Conservation (phyloP, 2,797 vertebrate species). For the Urosaurus nigricauda region DNA sequence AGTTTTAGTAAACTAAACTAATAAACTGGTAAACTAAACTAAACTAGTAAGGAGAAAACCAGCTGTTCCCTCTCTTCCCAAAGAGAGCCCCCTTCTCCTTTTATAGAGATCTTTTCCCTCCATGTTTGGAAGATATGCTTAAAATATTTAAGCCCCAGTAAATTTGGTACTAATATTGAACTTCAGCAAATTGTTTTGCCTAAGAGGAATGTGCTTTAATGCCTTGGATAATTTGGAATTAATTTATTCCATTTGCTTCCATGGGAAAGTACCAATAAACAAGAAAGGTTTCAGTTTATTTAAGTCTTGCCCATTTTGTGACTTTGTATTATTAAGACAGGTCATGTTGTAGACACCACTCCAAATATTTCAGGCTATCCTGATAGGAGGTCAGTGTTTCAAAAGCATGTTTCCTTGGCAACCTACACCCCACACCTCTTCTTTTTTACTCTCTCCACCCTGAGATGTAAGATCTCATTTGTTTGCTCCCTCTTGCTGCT, state of each 20-base stretch:
- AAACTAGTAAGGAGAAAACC: not conserved
- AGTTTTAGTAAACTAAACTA: too few species aligned
- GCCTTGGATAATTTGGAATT: not conserved
- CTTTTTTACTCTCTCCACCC: not conserved
- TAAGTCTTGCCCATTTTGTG: constrained; percentile 1
- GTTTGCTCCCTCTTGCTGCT: not conserved
- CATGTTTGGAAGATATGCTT: not conserved
- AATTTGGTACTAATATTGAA: not conserved
- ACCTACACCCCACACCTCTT: not conserved
- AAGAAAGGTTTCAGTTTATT: constrained; percentile 2
- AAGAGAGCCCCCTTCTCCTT: not conserved
- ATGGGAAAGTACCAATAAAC: constrained; percentile 5
- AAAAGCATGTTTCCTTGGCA: constrained; percentile 1
- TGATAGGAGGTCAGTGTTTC: not conserved
- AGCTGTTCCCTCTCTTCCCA: not conserved
- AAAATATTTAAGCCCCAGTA: not conserved
- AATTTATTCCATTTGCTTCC: not conserved
- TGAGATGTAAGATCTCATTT: not conserved
- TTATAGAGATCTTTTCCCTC: not conserved
- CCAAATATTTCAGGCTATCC: not conserved
- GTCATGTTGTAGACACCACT: not conserved
- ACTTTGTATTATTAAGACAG: constrained; percentile 5
- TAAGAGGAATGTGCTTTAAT: not conserved
- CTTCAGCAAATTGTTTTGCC: not conserved
- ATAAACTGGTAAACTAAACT: too few species aligned